These are phyloP conservation scores for Bradysia coprophila DNA, from an alignment of 1,140 invertebrate species.

Conservation along the genomic window DNA sequence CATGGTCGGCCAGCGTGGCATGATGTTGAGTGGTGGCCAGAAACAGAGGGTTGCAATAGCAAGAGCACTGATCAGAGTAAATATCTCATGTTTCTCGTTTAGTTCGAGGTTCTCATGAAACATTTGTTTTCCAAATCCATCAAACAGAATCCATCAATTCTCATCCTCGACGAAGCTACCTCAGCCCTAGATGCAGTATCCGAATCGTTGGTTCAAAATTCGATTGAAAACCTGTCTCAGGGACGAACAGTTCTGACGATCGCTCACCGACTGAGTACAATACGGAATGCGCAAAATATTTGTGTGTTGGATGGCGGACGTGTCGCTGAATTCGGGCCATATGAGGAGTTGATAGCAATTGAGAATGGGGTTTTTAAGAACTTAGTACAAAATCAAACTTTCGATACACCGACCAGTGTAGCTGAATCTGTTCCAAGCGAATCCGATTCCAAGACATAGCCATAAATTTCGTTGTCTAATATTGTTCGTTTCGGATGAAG, in stretches of 20 bases:
- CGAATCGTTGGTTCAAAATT: slow-evolving; percentile 72
- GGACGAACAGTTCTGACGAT: slow-evolving; percentile 82
- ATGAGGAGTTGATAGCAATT: slow-evolving; percentile 40
- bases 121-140: slow-evolving; percentile 12
- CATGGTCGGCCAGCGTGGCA: slow-evolving; percentile 59
- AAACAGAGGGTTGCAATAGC: slow-evolving; percentile 81
- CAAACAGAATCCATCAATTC: slow-evolving; percentile 67
- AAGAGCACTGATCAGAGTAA: slow-evolving; percentile 66
- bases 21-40: slow-evolving; percentile 70
- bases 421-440: too few relatives aligned
- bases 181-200: slow-evolving; percentile 85
- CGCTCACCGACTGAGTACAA: slow-evolving; percentile 82
- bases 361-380: slow-evolving; percentile 40
- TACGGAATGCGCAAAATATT: slow-evolving; percentile 78
- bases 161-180: slow-evolving; percentile 76
- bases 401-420: too few relatives aligned
- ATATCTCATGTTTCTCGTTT: neutral
- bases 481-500: too few relatives aligned
- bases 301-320: slow-evolving; percentile 68
- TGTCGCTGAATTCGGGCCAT: slow-evolving; percentile 69
- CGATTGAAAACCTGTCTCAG: slow-evolving; percentile 61
- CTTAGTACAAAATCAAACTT: slow-evolving; percentile 45
- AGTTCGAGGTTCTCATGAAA: slow-evolving; percentile 15
- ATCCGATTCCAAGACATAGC: too few relatives aligned
- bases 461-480: too few relatives aligned